These are phyloP conservation scores for Copidosoma aretas DNA, from an alignment of 2,888 invertebrate species.

Conservation along the genomic window DNA sequence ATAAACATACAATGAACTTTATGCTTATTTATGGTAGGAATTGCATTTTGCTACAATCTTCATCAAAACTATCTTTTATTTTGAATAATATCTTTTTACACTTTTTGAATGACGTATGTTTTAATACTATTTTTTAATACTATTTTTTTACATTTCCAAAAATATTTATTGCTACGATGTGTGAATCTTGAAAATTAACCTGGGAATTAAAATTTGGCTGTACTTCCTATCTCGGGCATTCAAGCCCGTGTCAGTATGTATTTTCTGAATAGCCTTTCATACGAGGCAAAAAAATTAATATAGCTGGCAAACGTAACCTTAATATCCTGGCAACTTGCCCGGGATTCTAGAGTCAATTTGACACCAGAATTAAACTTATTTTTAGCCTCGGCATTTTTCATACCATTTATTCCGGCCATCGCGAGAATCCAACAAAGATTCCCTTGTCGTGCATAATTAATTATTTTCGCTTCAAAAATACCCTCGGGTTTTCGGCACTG, in stretches of 20 bases:
- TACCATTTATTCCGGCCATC: neutral
- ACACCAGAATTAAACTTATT: constrained; percentile 33
- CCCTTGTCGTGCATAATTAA: no score
- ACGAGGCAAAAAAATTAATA: constrained; percentile 24
- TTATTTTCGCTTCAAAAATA: no score
- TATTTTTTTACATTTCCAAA: neutral
- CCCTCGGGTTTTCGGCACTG: no score
- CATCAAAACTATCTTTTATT: neutral
- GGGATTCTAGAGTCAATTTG: constrained; percentile 26
- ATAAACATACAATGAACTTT: no score
- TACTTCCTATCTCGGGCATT: neutral
- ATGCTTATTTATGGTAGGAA: neutral
- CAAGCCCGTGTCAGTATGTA: constrained; percentile 16
- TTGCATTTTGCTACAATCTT: neutral
- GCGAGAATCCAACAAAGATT: no score
- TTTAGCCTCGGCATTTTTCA: constrained; percentile 21
- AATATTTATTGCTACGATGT: neutral
- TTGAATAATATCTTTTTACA: neutral
- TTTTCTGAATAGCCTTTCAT: constrained; percentile 10
- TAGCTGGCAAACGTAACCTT: constrained; percentile 26
- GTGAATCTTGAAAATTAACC: constrained; percentile 2
- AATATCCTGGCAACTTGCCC: constrained; percentile 30
- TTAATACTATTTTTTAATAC: neutral
- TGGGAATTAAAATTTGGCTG: neutral
- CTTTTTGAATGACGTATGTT: neutral